Base-by-base conservation (phyloP, 2,113 vertebrate species). In the Chelonoidis abingdonii region DNA sequence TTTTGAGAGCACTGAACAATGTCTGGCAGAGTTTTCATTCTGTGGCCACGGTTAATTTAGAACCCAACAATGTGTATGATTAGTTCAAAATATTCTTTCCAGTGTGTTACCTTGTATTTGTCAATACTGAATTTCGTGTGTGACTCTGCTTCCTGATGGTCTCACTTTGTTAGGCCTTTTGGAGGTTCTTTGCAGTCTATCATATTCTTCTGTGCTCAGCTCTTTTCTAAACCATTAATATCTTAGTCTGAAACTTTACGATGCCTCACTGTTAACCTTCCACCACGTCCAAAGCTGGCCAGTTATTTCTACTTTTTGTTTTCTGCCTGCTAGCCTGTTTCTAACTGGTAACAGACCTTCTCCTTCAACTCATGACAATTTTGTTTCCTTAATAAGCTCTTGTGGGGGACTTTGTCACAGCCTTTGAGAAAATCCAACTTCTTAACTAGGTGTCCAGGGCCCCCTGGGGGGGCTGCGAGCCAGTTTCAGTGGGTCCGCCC, bases 11-110 rank as follows among this genome's bases (percentile, higher is more conserved):
- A 88, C n/a, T 3, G 41, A 89, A 88, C 84, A 80, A 89, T 95
- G 84, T 87, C 94, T 87, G 95, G 94, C 88, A 84, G 95, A 94
- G 2, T 93, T 91, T 59, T 41, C 54, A 88, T 24, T 92, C 94
- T 91, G 86, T 22, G n/a, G 65, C 65, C n/a, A 38, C 75, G 79
- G 93, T 86, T 93, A 95, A 95, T 96, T 96, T 93, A 92, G 79
- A 81, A 81, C 16, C 2, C 65, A 83, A 85, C 85, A 96, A 75
- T 53, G 79, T 85, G 53, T 84, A 16, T 83, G 87, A 95, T 95
- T 83, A 94, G 94, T 75, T 93, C 62, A 86, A 56, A 97, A 93
- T 89, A 86, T 82, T 88, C 72, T 83, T 93, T 92, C 88, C 87
- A 92, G 79, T 0, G 0, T 41, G 0, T 10, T 89, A 54, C 62